Conservation (phyloP, 2,797 vertebrate genomes). For the Gymnoscopelus braueri region DNA sequence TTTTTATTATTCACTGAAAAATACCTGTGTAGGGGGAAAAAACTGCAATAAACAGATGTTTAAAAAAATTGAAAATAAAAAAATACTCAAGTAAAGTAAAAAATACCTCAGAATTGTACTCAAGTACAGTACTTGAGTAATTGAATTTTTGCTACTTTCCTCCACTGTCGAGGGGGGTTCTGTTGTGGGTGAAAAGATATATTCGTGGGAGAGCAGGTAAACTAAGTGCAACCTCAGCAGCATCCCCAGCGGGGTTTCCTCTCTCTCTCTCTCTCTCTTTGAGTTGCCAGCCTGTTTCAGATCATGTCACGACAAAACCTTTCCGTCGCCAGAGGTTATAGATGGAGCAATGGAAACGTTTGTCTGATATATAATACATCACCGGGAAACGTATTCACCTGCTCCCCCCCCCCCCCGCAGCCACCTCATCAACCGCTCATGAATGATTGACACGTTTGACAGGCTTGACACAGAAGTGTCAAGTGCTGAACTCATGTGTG, state of each 20-base stretch:
- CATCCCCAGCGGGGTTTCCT: constrained; percentile 42
- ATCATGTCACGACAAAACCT: constrained; percentile 50
- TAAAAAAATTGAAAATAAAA: no score
- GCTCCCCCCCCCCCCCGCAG: no score
- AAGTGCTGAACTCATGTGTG: constrained; percentile 15
- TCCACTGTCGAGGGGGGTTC: no score
- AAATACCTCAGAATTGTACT: no score
- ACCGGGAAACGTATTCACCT: no score
- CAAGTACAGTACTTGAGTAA: no score
- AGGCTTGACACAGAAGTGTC: constrained; percentile 12
- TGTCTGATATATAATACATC: background rate
- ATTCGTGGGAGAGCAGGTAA: constrained; percentile 51
- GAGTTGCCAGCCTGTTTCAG: constrained; percentile 56
- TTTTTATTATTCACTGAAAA: no score
- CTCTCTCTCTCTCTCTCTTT: constrained; percentile 29
- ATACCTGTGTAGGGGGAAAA: no score
- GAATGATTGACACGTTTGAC: background rate
- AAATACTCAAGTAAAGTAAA: no score
- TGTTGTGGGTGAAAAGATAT: constrained; percentile 40
- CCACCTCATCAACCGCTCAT: background rate
- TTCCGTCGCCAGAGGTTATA: constrained; percentile 60
- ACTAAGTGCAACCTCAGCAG: constrained; percentile 43
- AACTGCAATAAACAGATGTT: no score
- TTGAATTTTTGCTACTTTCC: no score
- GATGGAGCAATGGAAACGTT: constrained; percentile 31